A percentile compares a stretch with the other conserved stretches of the same genome.
These are phyloP conservation scores for Phortica variegata DNA, from an alignment of 1,140 invertebrate species.

Conservation along the genomic window DNA sequence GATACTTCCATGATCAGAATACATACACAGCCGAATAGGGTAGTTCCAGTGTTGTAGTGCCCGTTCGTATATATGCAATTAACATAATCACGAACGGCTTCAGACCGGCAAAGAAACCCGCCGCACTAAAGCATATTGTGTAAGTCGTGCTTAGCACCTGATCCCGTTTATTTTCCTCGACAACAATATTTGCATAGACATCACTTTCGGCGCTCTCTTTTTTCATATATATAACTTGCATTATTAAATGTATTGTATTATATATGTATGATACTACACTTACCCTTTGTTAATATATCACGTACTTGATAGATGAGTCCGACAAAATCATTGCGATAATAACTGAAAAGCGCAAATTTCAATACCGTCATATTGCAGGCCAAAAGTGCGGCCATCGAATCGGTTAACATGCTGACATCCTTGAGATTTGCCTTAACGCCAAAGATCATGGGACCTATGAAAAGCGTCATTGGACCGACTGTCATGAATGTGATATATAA, in stretches of 20 bases:
- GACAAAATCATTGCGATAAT: slow-evolving; percentile 31
- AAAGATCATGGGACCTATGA: slow-evolving; percentile 23
- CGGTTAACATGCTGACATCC: slow-evolving; percentile 30
- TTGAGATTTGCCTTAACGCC: slow-evolving; percentile 23
- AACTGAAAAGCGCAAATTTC: slow-evolving; percentile 27
- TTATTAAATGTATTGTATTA: background rate
- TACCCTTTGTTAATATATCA: slow-evolving; percentile 24
- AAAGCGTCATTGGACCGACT: slow-evolving; percentile 10
- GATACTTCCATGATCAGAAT: too few species aligned
- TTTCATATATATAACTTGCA: background rate
- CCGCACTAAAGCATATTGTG: slow-evolving; percentile 26
- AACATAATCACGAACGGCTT: slow-evolving; percentile 32
- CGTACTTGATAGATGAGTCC: slow-evolving; percentile 28
- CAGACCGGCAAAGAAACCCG: slow-evolving; percentile 25
- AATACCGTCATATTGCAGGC: slow-evolving; percentile 24
- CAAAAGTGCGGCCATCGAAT: slow-evolving; percentile 28
- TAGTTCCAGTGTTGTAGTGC: slow-evolving; percentile 20
- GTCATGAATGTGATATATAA: slow-evolving; percentile 15
- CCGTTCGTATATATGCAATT: slow-evolving; percentile 12
- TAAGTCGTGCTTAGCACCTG: slow-evolving; percentile 30
- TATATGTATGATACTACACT: slow-evolving; percentile 3
- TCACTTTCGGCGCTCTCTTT: background rate
- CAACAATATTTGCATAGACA: slow-evolving; percentile 17
- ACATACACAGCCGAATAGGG: slow-evolving; percentile 28
- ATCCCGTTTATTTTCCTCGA: slow-evolving; percentile 30